These are phyloP conservation scores for Dicrostonyx torquatus DNA, from an alignment of 2,797 vertebrate genomes.

Conservation along the genomic window DNA sequence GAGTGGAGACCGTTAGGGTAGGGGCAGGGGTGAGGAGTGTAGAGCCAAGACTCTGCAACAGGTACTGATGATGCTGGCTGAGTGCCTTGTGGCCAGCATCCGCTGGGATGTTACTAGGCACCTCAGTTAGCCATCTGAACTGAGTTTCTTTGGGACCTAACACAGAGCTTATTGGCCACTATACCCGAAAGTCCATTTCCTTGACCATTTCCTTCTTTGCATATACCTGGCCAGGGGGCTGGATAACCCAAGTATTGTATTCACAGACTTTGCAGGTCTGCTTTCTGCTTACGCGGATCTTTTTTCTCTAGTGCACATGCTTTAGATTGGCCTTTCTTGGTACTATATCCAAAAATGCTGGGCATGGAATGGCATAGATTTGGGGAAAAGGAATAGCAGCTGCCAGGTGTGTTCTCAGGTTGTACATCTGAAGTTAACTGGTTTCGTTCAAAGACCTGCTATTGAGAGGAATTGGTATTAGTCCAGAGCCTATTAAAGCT, in stretches of 20 bases:
- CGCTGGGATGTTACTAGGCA: neutral
- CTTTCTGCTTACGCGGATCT: neutral
- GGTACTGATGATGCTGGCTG: neutral
- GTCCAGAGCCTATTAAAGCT: neutral
- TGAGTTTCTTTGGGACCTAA: neutral
- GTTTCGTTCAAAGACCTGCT: neutral
- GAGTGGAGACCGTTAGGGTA: neutral
- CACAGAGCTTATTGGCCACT: neutral
- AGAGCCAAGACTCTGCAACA: neutral
- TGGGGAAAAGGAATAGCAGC: neutral
- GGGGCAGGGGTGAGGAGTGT: neutral
- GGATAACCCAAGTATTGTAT: too few relatives aligned
- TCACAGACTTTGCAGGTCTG: too few relatives aligned
- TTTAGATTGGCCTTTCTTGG: neutral
- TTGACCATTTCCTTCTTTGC: neutral
- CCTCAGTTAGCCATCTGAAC: neutral
- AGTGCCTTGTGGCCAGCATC: too few relatives aligned
- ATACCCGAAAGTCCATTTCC: neutral
- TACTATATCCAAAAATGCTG: neutral
- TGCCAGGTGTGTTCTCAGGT: neutral
- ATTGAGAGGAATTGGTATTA: neutral
- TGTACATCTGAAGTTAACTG: neutral
- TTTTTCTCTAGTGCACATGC: neutral
- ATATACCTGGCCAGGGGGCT: neutral
- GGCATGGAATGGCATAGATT: neutral